A percentile compares a stretch with the other conserved stretches of the same genome.
phyloP scores from a whole-genome alignment of 2,113 vertebrate genomes.

The Chitala chitala region DNA sequence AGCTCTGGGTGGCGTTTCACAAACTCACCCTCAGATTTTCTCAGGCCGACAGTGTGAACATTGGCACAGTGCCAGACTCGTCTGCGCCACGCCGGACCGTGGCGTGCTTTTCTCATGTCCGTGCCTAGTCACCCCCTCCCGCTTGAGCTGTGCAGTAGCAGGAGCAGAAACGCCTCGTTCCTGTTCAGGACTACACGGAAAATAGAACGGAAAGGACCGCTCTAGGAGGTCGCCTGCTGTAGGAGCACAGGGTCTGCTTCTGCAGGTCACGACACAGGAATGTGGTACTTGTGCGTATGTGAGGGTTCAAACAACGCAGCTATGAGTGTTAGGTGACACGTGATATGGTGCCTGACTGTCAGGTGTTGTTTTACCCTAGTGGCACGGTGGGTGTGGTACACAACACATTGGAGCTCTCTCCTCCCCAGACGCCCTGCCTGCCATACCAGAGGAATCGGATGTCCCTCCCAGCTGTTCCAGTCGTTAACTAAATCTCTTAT shows the following conservation, averaged over 20 bases:
- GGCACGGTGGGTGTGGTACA: slow-evolving; percentile 12
- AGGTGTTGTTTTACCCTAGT: slow-evolving; percentile 9
- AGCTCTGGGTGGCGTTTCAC: neutral
- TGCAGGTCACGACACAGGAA: neutral
- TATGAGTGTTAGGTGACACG: no score
- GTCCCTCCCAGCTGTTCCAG: slow-evolving; percentile 15
- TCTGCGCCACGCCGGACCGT: no score
- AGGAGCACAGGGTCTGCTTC: neutral
- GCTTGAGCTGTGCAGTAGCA: no score
- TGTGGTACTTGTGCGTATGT: no score
- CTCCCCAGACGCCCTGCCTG: neutral
- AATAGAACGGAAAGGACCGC: no score
- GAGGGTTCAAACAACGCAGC: no score
- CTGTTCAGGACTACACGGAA: no score
- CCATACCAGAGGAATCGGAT: neutral
- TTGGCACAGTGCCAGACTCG: neutral
- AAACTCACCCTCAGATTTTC: slow-evolving; percentile 14
- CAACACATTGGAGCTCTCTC: slow-evolving; percentile 19
- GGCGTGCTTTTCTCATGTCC: no score
- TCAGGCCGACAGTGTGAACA: neutral
- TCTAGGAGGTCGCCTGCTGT: no score
- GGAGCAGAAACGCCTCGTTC: no score
- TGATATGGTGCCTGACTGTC: slow-evolving; percentile 20
- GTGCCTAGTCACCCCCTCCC: no score
- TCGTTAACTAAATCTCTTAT: slow-evolving; percentile 28